Evolutionary conservation across 1,140 invertebrate species (phyloP).

Genomic region (Halesus radiatus): DNA sequence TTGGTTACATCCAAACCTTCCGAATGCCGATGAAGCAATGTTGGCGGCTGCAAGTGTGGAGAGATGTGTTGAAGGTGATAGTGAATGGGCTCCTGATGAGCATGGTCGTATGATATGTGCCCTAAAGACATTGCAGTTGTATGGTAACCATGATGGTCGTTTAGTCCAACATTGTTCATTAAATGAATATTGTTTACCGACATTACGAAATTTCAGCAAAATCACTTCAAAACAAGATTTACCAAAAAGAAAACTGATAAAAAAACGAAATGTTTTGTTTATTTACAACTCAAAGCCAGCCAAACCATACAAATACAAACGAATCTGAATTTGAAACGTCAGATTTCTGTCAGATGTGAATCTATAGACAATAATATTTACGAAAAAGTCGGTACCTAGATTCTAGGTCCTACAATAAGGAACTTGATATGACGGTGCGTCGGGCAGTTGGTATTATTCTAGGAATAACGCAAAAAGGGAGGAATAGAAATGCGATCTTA

Average conservation of each 20-base stretch:
- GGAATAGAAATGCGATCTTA: too few relatives aligned
- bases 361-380: too few relatives aligned
- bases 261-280: background rate
- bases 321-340: background rate
- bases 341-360: background rate
- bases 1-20: background rate
- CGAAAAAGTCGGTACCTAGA: too few relatives aligned
- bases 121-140: background rate
- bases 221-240: too few relatives aligned
- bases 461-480: too few relatives aligned
- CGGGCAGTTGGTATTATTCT: too few relatives aligned
- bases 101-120: slow-evolving; percentile 6
- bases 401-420: too few relatives aligned
- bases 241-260: too few relatives aligned
- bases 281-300: slow-evolving; percentile 13
- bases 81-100: slow-evolving; percentile 15
- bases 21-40: background rate
- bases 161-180: slow-evolving; percentile 8
- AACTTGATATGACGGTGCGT: too few relatives aligned
- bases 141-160: slow-evolving; percentile 29
- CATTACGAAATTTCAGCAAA: background rate
- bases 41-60: background rate
- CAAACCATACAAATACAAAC: background rate
- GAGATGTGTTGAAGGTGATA: slow-evolving; percentile 6
- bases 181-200: slow-evolving; percentile 1